Percentiles rank a stretch among this genome's conserved stretches.
Conservation (phyloP, 2,888 invertebrate species). For the Aleiodes alternator region DNA sequence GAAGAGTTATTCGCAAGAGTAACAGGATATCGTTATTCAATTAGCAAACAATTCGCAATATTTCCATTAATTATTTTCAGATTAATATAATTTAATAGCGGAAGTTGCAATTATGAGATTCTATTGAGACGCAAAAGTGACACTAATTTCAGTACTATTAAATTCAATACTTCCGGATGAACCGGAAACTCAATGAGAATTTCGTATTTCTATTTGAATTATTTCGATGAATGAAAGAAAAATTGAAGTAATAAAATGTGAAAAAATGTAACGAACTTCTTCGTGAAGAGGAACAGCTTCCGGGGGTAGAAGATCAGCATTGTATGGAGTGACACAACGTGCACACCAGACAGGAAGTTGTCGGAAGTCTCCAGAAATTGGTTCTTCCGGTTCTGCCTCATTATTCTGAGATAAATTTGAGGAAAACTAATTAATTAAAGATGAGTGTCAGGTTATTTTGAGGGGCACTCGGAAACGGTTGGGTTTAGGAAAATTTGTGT, state of each 20-base stretch:
- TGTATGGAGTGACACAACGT: conserved; percentile 81
- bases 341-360: conserved; percentile 82
- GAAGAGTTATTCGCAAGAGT: conserved; percentile 41
- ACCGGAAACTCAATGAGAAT: too few species aligned
- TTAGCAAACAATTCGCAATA: neutral
- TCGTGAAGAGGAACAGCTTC: conserved; percentile 82
- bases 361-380: conserved; percentile 57
- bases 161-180: too few species aligned
- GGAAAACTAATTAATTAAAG: neutral
- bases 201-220: neutral
- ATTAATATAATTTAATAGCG: neutral
- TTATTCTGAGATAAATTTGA: conserved; percentile 40
- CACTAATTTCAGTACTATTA: too few species aligned
- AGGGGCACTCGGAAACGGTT: too few species aligned
- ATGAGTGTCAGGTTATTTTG: too few species aligned
- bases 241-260: neutral
- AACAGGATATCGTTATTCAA: conserved; percentile 61
- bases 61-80: neutral
- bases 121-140: neutral
- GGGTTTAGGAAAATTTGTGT: too few species aligned
- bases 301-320: conserved; percentile 83
- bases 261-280: conserved; percentile 57
- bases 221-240: neutral
- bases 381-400: conserved; percentile 67
- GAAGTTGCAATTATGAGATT: neutral